phyloP scores from a whole-genome alignment of 2,113 vertebrate genomes.

The Climacteris rufus region DNA sequence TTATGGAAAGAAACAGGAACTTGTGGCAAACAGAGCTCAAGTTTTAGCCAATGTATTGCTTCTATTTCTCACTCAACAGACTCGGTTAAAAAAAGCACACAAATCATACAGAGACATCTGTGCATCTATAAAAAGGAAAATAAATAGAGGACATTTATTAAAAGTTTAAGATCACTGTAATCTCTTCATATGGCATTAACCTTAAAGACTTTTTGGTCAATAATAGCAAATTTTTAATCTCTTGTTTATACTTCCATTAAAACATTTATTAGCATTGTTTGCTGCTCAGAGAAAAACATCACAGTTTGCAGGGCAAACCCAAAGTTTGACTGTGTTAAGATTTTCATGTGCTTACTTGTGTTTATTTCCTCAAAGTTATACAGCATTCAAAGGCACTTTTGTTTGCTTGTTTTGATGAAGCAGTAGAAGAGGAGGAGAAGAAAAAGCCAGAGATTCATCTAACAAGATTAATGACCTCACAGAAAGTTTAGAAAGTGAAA shows the following conservation, averaged over 20 bases:
- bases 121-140: neutral
- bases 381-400: neutral
- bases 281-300: neutral
- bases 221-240: neutral
- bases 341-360: neutral
- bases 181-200: neutral
- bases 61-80: neutral
- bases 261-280: neutral
- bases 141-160: neutral
- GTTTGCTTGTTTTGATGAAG: neutral
- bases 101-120: neutral
- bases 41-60: neutral
- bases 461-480: neutral
- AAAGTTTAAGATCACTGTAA: neutral
- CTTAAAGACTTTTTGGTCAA: neutral
- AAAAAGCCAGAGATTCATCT: neutral
- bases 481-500: neutral
- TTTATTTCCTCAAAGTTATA: neutral
- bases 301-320: neutral
- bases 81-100: neutral
- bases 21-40: neutral
- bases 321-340: neutral
- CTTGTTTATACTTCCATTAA: neutral
- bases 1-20: neutral
- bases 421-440: neutral